Percentiles rank a stretch among this genome's conserved stretches.
These are phyloP conservation scores for Dysmachus trigonus DNA, from an alignment of 2,888 invertebrate genomes.

Conservation along the genomic window DNA sequence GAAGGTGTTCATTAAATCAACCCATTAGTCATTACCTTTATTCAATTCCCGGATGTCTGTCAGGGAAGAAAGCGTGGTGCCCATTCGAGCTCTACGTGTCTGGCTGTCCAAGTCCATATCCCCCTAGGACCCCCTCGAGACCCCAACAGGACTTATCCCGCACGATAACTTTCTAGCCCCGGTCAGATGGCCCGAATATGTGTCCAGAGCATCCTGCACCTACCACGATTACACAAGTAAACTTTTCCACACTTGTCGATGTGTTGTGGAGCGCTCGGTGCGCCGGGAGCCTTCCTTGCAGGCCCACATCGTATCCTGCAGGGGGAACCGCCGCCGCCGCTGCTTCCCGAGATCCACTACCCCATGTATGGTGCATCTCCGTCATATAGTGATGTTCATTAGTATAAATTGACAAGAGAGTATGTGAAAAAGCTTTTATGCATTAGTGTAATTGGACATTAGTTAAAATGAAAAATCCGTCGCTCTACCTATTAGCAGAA, in stretches of 20 bases:
- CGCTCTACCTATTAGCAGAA: conserved; percentile 50
- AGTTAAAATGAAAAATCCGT: conserved; percentile 56
- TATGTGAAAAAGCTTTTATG: conserved; percentile 55
- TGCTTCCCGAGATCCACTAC: neutral
- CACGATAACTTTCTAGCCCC: conserved; percentile 19
- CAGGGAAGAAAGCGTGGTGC: neutral
- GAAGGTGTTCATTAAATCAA: neutral
- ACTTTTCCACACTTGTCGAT: conserved; percentile 18
- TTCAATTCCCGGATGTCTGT: neutral
- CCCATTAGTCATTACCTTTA: neutral
- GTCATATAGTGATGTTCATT: conserved; percentile 51
- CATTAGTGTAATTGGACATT: conserved; percentile 57
- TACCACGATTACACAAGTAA: conserved; percentile 2
- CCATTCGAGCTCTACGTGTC: neutral
- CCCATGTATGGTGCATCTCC: neutral
- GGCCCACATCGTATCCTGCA: neutral
- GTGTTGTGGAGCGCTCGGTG: neutral
- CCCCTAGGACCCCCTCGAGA: neutral
- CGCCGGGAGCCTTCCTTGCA: neutral
- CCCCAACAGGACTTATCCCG: neutral
- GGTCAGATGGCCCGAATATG: neutral
- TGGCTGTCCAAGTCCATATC: neutral
- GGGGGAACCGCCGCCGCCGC: neutral
- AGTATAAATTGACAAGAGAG: conserved; percentile 54
- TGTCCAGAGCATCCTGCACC: neutral